Percentiles rank a stretch among this genome's conserved stretches.
These are phyloP conservation scores for Coturnix japonica DNA, from an alignment of 2,113 vertebrate species.

Conservation along the genomic window DNA sequence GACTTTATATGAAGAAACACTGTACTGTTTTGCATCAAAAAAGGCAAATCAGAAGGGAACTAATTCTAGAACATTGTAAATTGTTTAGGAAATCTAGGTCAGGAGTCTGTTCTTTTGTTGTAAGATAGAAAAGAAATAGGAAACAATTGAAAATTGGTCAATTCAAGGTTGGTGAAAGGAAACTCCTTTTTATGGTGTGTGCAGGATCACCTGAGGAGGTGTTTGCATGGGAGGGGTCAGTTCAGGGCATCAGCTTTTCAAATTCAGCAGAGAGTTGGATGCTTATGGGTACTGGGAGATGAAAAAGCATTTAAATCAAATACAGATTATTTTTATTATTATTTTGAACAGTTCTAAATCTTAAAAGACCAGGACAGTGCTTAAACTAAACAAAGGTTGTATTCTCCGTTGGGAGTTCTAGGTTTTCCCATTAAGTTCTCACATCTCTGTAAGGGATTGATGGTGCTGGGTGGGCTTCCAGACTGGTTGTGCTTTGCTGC, in stretches of 20 bases:
- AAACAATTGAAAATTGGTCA: neutral
- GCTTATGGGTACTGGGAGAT: neutral
- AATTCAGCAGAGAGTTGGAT: neutral
- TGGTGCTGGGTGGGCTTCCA: neutral
- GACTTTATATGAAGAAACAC: neutral
- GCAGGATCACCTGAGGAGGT: fast-evolving
- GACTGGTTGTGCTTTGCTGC: neutral
- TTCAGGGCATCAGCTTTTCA: neutral
- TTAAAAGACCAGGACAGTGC: neutral
- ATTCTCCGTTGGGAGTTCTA: neutral
- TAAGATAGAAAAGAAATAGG: neutral
- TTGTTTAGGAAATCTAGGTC: constrained; percentile 26
- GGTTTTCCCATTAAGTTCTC: neutral
- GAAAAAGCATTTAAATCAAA: neutral
- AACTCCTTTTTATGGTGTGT: neutral
- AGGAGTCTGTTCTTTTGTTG: constrained; percentile 3
- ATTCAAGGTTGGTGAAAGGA: neutral
- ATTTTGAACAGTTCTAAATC: neutral
- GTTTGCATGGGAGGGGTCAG: neutral
- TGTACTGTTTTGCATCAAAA: neutral
- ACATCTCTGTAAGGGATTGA: neutral
- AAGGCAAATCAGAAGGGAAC: neutral
- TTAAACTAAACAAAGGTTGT: neutral
- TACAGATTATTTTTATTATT: neutral
- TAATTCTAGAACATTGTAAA: constrained; percentile 25